Evolutionary conservation across 2,888 invertebrate species (phyloP).

Genomic region (Hyppa rectilinea): DNA sequence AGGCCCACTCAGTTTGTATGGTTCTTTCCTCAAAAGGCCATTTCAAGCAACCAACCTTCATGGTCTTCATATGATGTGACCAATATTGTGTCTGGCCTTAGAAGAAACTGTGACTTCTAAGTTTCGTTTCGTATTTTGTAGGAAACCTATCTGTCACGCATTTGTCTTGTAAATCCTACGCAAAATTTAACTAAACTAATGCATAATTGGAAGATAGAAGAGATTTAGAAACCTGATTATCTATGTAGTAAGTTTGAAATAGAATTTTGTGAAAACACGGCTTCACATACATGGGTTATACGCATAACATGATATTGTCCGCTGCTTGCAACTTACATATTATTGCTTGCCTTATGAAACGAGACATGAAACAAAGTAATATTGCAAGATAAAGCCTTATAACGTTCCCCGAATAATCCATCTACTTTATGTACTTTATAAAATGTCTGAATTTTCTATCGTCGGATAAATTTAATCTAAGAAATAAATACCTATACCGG

Average conservation of each 20-base stretch:
- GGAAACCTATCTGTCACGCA: slow-evolving; percentile 17
- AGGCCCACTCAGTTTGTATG: no score
- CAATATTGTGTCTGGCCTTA: no score
- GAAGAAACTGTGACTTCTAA: no score
- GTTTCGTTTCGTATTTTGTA: no score
- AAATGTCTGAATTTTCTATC: background rate
- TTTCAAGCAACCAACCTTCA: no score
- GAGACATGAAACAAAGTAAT: background rate
- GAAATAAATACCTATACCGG: background rate
- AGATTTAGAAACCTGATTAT: no score
- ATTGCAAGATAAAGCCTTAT: background rate
- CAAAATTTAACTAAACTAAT: slow-evolving; percentile 20
- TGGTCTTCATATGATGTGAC: no score
- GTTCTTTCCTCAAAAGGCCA: no score
- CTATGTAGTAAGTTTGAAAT: no score
- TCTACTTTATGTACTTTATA: background rate
- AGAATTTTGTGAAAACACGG: no score
- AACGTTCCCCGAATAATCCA: background rate
- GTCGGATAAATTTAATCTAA: background rate
- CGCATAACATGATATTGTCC: background rate
- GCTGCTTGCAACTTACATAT: background rate
- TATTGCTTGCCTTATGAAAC: background rate
- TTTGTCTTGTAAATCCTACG: slow-evolving; percentile 29
- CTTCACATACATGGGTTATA: background rate
- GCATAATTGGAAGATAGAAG: slow-evolving; percentile 31